Conservation (phyloP, 2,113 vertebrate genomes). For the Apistogramma diplotaenia region DNA sequence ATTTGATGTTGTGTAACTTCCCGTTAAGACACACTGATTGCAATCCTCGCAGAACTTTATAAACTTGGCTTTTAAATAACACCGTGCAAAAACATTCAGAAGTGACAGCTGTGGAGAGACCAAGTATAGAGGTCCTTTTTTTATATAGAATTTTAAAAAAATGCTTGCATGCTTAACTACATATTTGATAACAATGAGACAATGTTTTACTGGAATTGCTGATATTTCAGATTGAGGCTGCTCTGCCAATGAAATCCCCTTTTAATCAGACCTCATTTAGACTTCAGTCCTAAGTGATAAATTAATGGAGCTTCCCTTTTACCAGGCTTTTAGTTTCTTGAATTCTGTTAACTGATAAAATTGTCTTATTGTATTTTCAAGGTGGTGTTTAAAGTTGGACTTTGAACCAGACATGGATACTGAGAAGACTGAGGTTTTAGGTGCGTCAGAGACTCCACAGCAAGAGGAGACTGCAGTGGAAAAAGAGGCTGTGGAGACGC, state of each 20-base stretch:
- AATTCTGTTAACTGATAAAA: neutral
- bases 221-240: neutral
- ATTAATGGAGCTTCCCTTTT: neutral
- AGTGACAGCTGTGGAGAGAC: neutral
- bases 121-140: neutral
- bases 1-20: neutral
- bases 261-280: neutral
- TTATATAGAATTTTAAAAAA: neutral
- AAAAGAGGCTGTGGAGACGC: conserved; percentile 37
- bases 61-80: neutral
- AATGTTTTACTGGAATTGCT: neutral
- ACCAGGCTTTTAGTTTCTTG: neutral
- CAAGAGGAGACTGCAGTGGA: conserved; percentile 48
- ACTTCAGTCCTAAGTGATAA: accelerated
- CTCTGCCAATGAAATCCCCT: neutral
- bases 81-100: neutral
- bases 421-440: conserved; percentile 63
- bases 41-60: neutral
- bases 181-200: neutral
- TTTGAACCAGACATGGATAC: conserved; percentile 66
- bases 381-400: conserved; percentile 48
- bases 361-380: conserved; percentile 17
- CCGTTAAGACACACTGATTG: neutral
- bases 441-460: conserved; percentile 44
- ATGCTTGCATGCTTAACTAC: neutral